Evolutionary conservation across 2,888 invertebrate species (phyloP).

Genomic region (Chirona hameri): DNA sequence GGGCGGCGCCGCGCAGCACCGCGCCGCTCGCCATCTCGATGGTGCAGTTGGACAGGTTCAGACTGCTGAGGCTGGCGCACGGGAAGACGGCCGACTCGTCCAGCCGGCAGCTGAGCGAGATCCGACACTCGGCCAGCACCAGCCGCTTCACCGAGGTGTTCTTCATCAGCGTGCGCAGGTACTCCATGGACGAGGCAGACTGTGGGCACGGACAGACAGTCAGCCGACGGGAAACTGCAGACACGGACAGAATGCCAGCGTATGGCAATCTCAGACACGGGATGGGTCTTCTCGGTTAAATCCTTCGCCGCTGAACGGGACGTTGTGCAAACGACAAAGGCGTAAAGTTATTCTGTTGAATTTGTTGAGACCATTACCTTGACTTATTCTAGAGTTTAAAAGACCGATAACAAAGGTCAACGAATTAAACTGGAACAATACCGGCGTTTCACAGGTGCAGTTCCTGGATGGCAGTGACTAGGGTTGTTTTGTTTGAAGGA

Average conservation of each 20-base stretch:
- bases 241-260: background rate
- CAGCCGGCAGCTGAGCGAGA: conserved; percentile 76
- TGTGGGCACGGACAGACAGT: conserved; percentile 60
- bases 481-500: no score
- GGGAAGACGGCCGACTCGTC: conserved; percentile 63
- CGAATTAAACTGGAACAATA: no score
- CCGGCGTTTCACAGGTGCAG: no score
- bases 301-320: background rate
- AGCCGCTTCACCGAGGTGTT: conserved; percentile 65
- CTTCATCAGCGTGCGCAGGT: conserved; percentile 35
- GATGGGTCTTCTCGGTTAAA: background rate
- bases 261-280: background rate
- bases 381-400: no score
- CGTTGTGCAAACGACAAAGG: no score
- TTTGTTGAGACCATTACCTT: no score
- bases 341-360: no score
- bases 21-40: conserved; percentile 79
- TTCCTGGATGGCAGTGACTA: no score
- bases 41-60: conserved; percentile 71
- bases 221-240: background rate
- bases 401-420: no score
- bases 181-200: conserved; percentile 35
- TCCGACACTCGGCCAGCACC: conserved; percentile 75
- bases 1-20: conserved; percentile 83
- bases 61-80: conserved; percentile 90